These are phyloP conservation scores for rat (Rattus norvegicus) DNA, from an alignment of 2,113 vertebrate genomes.

Conservation along the genomic window DNA sequence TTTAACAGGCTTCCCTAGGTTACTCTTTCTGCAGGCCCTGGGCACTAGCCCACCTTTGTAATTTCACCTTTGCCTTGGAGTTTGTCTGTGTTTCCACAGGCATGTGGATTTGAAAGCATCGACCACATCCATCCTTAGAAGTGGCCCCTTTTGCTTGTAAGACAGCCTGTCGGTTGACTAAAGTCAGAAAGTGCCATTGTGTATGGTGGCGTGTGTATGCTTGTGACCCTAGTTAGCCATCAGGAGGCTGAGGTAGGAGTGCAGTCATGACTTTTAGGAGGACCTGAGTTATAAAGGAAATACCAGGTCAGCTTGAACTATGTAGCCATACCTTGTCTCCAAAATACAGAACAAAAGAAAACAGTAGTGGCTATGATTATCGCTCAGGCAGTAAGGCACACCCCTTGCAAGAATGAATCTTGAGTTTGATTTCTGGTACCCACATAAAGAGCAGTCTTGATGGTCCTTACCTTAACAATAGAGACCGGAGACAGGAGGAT, in stretches of 20 bases:
- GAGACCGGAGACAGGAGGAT: not conserved
- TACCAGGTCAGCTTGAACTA: not conserved
- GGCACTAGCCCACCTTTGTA: conserved; percentile 59
- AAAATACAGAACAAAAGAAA: not conserved
- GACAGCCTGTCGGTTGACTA: not conserved
- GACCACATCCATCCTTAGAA: not conserved
- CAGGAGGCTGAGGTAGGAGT: not conserved
- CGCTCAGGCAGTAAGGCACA: not conserved
- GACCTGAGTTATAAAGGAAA: not conserved
- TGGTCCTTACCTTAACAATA: not conserved
- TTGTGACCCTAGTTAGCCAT: not conserved
- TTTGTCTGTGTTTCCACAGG: conserved; percentile 37
- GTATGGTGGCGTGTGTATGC: not conserved
- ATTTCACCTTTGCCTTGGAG: conserved; percentile 60
- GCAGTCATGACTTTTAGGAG: not conserved
- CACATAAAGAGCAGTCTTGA: not conserved
- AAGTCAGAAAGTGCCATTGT: not conserved
- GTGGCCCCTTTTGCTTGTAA: not conserved
- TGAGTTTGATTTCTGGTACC: not conserved
- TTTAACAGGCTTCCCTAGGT: conserved; percentile 50
- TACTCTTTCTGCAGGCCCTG: conserved; percentile 45
- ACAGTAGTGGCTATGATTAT: not conserved
- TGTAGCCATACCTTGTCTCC: not conserved
- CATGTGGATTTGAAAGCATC: not conserved
- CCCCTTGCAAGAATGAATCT: not conserved